Conservation (phyloP, 2,888 invertebrate species). For the Andricus curvator region DNA sequence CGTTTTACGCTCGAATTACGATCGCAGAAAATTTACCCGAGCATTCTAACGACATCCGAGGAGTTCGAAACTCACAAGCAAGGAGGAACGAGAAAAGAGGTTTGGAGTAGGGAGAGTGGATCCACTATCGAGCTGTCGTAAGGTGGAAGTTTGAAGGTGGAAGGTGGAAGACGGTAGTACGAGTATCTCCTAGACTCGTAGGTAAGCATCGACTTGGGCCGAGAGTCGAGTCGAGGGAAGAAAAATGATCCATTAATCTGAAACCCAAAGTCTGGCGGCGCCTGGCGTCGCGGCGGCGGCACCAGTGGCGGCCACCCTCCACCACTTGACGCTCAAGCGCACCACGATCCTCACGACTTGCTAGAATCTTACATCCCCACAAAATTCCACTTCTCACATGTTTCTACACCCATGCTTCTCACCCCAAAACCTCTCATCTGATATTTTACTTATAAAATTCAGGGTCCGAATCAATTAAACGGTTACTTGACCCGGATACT, state of each 20-base stretch:
- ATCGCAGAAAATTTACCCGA: slow-evolving; percentile 22
- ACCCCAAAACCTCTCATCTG: not conserved
- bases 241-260: slow-evolving; percentile 92
- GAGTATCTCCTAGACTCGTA: slow-evolving; percentile 75
- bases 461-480: no score
- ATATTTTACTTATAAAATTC: no score
- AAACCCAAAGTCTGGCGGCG: slow-evolving; percentile 89
- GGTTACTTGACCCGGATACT: no score
- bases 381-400: slow-evolving; percentile 14
- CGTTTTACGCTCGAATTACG: slow-evolving; percentile 29
- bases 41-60: slow-evolving; percentile 11
- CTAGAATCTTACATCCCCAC: slow-evolving; percentile 9
- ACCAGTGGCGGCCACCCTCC: slow-evolving; percentile 62
- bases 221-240: slow-evolving; percentile 79
- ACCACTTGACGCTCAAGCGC: slow-evolving; percentile 66
- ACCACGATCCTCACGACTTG: slow-evolving; percentile 50
- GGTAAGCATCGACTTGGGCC: slow-evolving; percentile 75
- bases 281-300: slow-evolving; percentile 80
- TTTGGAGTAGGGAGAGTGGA: slow-evolving; percentile 49
- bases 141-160: slow-evolving; percentile 59
- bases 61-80: slow-evolving; percentile 50
- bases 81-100: slow-evolving; percentile 44
- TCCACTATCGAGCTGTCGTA: slow-evolving; percentile 57
- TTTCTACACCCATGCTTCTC: slow-evolving; percentile 4
- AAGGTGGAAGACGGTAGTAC: slow-evolving; percentile 70